Percentiles rank a stretch among this genome's conserved stretches.
These are phyloP conservation scores for Listronotus oregonensis DNA, from an alignment of 1,140 invertebrate species.

Conservation along the genomic window DNA sequence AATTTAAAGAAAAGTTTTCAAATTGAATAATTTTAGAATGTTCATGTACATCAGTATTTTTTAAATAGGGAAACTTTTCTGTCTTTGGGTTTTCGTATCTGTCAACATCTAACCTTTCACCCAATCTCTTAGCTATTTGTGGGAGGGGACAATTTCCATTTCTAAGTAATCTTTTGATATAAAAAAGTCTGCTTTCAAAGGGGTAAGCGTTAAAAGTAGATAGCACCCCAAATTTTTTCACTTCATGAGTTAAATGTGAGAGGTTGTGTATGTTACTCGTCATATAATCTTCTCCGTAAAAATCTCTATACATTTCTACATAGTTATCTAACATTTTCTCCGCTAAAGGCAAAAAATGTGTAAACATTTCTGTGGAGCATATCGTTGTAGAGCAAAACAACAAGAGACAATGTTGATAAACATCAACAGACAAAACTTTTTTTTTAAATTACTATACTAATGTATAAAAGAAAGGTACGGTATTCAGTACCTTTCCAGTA, in stretches of 20 bases:
- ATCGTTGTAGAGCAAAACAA: slow-evolving; percentile 37
- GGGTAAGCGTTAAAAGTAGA: slow-evolving; percentile 41
- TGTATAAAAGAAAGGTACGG: slow-evolving; percentile 38
- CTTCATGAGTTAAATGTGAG: slow-evolving; percentile 39
- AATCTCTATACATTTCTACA: no score
- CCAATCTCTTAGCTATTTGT: slow-evolving; percentile 39
- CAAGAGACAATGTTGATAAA: slow-evolving; percentile 36
- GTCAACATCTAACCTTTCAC: slow-evolving; percentile 13
- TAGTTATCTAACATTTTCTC: no score
- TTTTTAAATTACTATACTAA: slow-evolving; percentile 42
- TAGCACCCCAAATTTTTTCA: slow-evolving; percentile 40
- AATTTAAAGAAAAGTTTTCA: not conserved
- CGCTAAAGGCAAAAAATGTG: no score
- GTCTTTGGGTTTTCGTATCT: not conserved
- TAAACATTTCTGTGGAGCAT: slow-evolving; percentile 12
- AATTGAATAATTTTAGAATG: not conserved
- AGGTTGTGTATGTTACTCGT: slow-evolving; percentile 34
- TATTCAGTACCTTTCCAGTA: slow-evolving; percentile 45
- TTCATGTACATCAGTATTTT: not conserved
- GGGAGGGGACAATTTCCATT: slow-evolving; percentile 36
- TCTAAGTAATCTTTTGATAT: slow-evolving; percentile 40
- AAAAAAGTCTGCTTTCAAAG: slow-evolving; percentile 42
- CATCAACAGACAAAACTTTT: slow-evolving; percentile 31
- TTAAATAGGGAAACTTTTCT: not conserved
- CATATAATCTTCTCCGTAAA: slow-evolving; percentile 8